Evolutionary conservation across 2,888 invertebrate species (phyloP), one percentile per base, ranked within the genome.

Genomic region (Drosophila paracracens): DNA sequence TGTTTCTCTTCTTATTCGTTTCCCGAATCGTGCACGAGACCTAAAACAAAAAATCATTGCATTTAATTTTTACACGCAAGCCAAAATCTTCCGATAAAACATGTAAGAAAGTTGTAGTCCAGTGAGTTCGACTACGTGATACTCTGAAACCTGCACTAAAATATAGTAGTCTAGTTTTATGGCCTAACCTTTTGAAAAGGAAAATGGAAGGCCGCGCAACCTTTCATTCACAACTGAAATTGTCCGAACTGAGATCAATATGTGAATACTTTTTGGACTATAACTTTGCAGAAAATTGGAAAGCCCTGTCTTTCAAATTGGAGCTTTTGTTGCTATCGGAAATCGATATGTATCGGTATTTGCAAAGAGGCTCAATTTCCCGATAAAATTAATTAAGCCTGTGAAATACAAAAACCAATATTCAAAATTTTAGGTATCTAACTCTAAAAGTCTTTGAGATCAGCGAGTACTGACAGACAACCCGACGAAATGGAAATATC

Each of bases 21-120:
- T 96, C 94, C 94, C 95, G 96, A 85, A 97, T 95, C 79, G 96
- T 96, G 92, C 98, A 98, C 79, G 96, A 96, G 92, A 97, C 94
- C 97, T 97, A 48, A 35, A 61, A 25, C 18, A 58, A 62, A 51
- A 33, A 53, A 62, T 46, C 16, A 21, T 46, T 63, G 59, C 18
- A 21, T 38, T 54, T 61, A 54, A 40, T 53, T 25, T n/a, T 25
- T 13, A 38, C n/a, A 50, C 50, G 8, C 57, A 40, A 13, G 5
- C 16, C 40, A 43, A 43, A 16, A 57, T 43, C 21, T 31, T 57
- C 25, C 0, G 25, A 46, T 46, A 46, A 46, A 25, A 46, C 4
- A 46, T 16, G 8, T 46, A 16, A 46, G 7, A 46, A 4, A 4
- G 25, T 46, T 46, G 46, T 46, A 25, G 46, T 46, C 46, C 25